Base-by-base conservation (phyloP, 1,140 invertebrate genomes). In the Polypedilum vanderplanki region DNA sequence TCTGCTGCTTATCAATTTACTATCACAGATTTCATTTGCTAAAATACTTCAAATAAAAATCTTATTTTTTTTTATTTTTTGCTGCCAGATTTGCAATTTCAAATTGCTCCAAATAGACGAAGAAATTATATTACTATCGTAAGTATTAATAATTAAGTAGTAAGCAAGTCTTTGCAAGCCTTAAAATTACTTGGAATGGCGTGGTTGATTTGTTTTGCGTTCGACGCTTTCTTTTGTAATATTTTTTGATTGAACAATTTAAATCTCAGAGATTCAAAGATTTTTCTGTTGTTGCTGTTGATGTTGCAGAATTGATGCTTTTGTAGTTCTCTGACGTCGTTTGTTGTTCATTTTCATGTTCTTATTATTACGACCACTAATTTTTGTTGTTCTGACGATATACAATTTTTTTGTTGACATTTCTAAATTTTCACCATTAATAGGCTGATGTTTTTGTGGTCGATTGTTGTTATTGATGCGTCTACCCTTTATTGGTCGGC, bases 1-100 rank as follows among this genome's bases (percentile, higher is more conserved):
- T 70, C 65, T 70, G 65, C 65, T 70, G 65, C 65, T 22, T 70
- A 70, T 20, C 20, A 70, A 70, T 70, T 70, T 70, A 70, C 65
- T 70, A 70, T 70, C 65, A 70, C 65, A 70, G 65, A 70, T 70
- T 20, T 70, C 17, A 20, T 18, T 70, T 70, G 17, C 17, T 70
- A n/a, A 18, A 70, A 20, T 57, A 57, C 20, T 70, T 18, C n/a
- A 70, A 18, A 70, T 20, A 70, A 18, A 70, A 70, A 22, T n/a
- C n/a, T 67, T 7, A 67, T 8, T n/a, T 67, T n/a, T 67, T 67
- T 67, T 20, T 20, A 20, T 70, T 7, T 67, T 18, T 67, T n/a
- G 17, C 7, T 18, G 7, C 17, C 17, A 70, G 9, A 57, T 3
- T 33, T 15, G 46, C 46, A 57, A 57, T 70, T 70, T 22, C 65